These are phyloP conservation scores for Plumapathes pennacea DNA, from an alignment of 92 coral and sea anemone genomes.

Conservation along the genomic window DNA sequence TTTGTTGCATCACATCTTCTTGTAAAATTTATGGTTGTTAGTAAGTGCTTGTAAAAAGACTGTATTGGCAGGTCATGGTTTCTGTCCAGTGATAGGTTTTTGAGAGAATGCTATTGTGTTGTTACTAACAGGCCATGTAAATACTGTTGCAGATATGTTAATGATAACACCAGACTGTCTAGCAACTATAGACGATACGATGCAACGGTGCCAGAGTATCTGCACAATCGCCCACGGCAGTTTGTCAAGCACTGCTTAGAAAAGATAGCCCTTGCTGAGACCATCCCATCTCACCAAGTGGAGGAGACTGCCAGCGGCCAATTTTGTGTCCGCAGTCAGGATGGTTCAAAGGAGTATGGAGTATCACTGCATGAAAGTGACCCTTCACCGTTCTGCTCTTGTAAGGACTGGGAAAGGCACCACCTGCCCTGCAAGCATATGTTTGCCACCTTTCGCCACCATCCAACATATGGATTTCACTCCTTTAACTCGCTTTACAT, in stretches of 20 bases:
- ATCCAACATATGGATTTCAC: too few relatives aligned
- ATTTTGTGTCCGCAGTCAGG: slow-evolving; percentile 20
- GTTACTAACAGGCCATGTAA: too few relatives aligned
- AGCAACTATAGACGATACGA: slow-evolving; percentile 17
- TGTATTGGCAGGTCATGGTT: too few relatives aligned
- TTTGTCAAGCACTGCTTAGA: slow-evolving; percentile 30
- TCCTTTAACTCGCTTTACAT: too few relatives aligned
- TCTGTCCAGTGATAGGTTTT: too few relatives aligned
- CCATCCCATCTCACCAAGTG: slow-evolving; percentile 4
- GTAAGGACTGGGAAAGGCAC: slow-evolving; percentile 18
- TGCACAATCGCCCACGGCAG: slow-evolving; percentile 39
- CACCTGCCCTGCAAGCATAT: too few relatives aligned
- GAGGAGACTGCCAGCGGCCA: background rate
- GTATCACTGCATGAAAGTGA: slow-evolving; percentile 1
- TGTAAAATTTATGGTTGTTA: too few relatives aligned
- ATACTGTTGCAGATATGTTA: slow-evolving; percentile 1
- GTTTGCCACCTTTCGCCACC: too few relatives aligned
- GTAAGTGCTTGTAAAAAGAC: too few relatives aligned
- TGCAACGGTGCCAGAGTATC: slow-evolving; percentile 25
- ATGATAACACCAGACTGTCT: slow-evolving; percentile 10
- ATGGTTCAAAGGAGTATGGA: too few relatives aligned
- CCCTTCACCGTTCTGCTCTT: slow-evolving; percentile 24
- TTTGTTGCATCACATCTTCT: too few relatives aligned
- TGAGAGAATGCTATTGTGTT: too few relatives aligned
- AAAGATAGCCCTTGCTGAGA: slow-evolving; percentile 9